Evolutionary conservation across 2,113 vertebrate genomes (phyloP).

Genomic region (Recurvirostra avosetta): DNA sequence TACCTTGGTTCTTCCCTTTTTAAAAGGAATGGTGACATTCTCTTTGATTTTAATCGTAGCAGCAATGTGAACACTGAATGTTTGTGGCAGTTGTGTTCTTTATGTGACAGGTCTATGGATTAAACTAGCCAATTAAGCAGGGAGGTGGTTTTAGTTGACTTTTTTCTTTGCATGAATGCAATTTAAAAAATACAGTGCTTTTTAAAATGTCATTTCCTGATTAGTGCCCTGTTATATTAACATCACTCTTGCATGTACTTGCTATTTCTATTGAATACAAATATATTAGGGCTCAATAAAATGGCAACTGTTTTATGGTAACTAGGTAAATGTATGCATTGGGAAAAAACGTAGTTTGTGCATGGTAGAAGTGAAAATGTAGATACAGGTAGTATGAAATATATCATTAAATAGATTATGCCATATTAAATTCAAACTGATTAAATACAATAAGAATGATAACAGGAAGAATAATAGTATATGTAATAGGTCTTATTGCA

Average conservation of each 20-base stretch:
- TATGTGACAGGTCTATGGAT: not conserved
- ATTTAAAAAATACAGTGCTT: not conserved
- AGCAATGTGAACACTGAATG: not conserved
- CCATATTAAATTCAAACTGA: not conserved
- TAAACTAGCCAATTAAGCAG: not conserved
- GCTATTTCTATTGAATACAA: not conserved
- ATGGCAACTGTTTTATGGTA: not conserved
- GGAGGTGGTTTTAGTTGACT: not conserved
- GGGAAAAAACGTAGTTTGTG: not conserved
- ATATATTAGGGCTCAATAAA: not conserved
- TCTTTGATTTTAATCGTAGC: not conserved
- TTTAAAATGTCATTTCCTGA: not conserved
- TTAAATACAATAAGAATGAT: not conserved
- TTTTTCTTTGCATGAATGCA: not conserved
- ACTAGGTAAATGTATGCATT: not conserved
- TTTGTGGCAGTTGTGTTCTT: not conserved
- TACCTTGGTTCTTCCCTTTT: not conserved
- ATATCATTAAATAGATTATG: not conserved
- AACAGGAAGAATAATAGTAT: not conserved
- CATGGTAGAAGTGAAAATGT: not conserved
- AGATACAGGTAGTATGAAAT: not conserved
- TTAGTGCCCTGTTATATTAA: not conserved
- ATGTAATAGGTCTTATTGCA: not conserved
- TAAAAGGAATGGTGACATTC: not conserved
- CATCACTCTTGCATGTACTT: not conserved